These are phyloP conservation scores for Omphaloscelis lunosa DNA, from an alignment of 2,888 invertebrate genomes.

Conservation along the genomic window DNA sequence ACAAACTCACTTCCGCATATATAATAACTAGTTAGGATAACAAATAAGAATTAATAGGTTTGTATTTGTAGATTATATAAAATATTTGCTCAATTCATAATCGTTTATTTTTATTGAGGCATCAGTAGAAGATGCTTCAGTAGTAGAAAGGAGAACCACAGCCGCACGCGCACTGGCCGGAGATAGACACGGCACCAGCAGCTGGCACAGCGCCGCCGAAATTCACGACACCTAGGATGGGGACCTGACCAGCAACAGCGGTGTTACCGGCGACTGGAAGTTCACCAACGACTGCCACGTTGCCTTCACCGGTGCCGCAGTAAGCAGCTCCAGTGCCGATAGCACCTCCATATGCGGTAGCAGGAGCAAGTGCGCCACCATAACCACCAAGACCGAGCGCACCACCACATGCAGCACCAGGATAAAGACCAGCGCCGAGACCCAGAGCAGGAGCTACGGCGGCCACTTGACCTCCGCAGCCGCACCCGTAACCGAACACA, in stretches of 20 bases:
- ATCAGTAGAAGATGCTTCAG: background rate
- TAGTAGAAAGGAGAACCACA: slow-evolving; percentile 26
- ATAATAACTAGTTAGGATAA: too few relatives aligned
- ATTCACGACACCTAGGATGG: slow-evolving; percentile 71
- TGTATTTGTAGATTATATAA: background rate
- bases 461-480: background rate
- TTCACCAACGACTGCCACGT: slow-evolving; percentile 70
- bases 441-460: background rate
- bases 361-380: background rate
- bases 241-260: slow-evolving; percentile 61
- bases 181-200: slow-evolving; percentile 53
- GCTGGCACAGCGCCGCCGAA: slow-evolving; percentile 32
- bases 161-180: slow-evolving; percentile 48
- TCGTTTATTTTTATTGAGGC: background rate
- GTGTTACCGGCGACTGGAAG: slow-evolving; percentile 54
- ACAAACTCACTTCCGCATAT: too few relatives aligned
- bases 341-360: background rate
- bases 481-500: too few relatives aligned
- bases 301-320: slow-evolving; percentile 69
- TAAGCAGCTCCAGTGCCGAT: background rate
- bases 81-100: background rate
- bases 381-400: background rate
- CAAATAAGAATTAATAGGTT: too few relatives aligned
- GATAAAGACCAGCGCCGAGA: background rate
- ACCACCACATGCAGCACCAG: background rate